Percentiles rank a stretch among this genome's conserved stretches.
These are phyloP conservation scores for Ormia ochracea DNA, from an alignment of 2,888 invertebrate species.

Conservation along the genomic window DNA sequence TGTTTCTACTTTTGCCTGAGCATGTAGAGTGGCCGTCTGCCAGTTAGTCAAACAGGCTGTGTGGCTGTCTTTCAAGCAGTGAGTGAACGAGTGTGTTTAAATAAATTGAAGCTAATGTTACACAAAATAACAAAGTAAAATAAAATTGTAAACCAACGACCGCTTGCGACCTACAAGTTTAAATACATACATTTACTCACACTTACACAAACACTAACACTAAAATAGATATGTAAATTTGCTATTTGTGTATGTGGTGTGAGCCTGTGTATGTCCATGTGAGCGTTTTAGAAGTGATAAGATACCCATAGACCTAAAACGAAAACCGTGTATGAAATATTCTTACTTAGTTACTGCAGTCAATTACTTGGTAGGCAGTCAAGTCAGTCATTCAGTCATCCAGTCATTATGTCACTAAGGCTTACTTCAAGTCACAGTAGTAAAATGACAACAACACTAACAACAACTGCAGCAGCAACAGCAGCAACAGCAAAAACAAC, in stretches of 20 bases:
- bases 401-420: slow-evolving; percentile 46
- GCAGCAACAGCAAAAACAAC: neutral
- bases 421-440: slow-evolving; percentile 9
- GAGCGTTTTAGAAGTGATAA: slow-evolving; percentile 23
- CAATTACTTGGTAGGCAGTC: slow-evolving; percentile 36
- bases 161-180: slow-evolving; percentile 62
- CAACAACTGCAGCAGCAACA: neutral
- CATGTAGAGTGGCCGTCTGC: neutral
- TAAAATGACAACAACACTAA: neutral
- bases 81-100: slow-evolving; percentile 22
- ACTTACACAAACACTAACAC: neutral
- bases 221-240: slow-evolving; percentile 3
- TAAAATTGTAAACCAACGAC: slow-evolving; percentile 61
- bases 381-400: no score
- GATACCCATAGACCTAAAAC: slow-evolving; percentile 32
- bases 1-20: neutral
- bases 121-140: slow-evolving; percentile 40
- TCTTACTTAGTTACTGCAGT: slow-evolving; percentile 19
- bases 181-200: slow-evolving; percentile 22
- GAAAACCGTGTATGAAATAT: slow-evolving; percentile 21
- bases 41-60: neutral
- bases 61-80: neutral
- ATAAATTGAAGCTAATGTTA: slow-evolving; percentile 55
- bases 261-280: neutral
- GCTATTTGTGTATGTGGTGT: no score